Base-by-base conservation (phyloP, 2,113 vertebrate genomes). In the Etheostoma cragini region DNA sequence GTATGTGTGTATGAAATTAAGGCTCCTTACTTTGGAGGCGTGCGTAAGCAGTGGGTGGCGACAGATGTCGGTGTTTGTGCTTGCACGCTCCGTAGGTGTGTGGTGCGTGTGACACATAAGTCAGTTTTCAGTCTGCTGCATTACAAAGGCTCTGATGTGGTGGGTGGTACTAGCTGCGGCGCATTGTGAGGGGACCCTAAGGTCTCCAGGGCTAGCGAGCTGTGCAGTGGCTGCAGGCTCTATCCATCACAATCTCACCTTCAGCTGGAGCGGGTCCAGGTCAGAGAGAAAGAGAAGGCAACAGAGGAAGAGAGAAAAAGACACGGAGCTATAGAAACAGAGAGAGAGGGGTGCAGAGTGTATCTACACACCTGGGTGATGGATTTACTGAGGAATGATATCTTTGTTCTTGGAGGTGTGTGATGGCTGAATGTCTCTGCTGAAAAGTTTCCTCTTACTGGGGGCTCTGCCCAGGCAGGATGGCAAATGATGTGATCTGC, bases 171-270 rank as follows among this genome's bases (percentile, higher is more conserved):
- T 7, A 5, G 76, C 81, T 56, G 74, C 11, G 22, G 38, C 2
- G 21, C 81, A 79, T 81, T 80, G 81, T 52, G 61, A 86, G 66
- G 52, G 80, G 75, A 67, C 78, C 82, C 69, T 57, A 4, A 82
- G 83, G 87, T 89, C 78, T 80, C 52, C 22, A 22, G 80, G 80
- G 81, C 52, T 71, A 76, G 82, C 11, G 66, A 79, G 76, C 87
- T 75, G 83, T 72, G 69, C 81, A 24, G 68, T 21, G 74, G 74
- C 82, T 84, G 74, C 90, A 68, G 84, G 80, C 88, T 88, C 91
- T 78, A 93, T 94, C 91, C 62, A 93, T 93, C 92, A 90, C 78
- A 77, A 79, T 90, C 82, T 91, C 82, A 77, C 85, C 89, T 85
- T 87, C 76, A 80, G 87, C 58, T 72, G 86, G 72, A 81, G 77